Percentiles rank a stretch among this genome's conserved stretches.
phyloP scores from a whole-genome alignment of 2,888 invertebrate genomes.

The Cyclophora albipunctata region DNA sequence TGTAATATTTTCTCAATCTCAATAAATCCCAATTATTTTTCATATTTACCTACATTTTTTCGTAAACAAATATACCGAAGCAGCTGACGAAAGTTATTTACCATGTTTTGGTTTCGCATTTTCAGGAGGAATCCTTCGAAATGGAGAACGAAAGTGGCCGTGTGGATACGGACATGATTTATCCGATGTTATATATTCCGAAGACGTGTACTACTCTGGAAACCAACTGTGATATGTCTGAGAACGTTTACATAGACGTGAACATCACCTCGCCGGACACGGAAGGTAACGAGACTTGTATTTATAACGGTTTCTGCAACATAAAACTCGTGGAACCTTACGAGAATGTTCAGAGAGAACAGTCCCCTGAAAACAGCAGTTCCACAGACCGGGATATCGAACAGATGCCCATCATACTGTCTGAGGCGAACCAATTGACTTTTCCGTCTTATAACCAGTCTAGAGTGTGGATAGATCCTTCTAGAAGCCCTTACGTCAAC shows the following conservation, averaged over 20 bases:
- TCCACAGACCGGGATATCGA: slow-evolving; percentile 12
- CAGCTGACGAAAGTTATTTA: slow-evolving; percentile 3
- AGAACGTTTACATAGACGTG: slow-evolving; percentile 50
- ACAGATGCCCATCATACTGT: slow-evolving; percentile 29
- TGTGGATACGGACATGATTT: slow-evolving; percentile 29
- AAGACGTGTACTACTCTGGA: slow-evolving; percentile 48
- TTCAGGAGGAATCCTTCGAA: slow-evolving; percentile 26
- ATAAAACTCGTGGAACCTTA: slow-evolving; percentile 47
- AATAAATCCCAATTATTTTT: slow-evolving; percentile 26
- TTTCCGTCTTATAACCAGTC: slow-evolving; percentile 38
- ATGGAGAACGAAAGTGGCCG: slow-evolving; percentile 37
- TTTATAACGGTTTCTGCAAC: slow-evolving; percentile 55
- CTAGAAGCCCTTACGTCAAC: slow-evolving; percentile 53
- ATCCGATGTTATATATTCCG: slow-evolving; percentile 52
- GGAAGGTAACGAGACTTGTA: slow-evolving; percentile 42
- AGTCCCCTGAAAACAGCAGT: slow-evolving; percentile 4
- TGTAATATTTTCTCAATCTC: slow-evolving; percentile 30
- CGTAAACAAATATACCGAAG: slow-evolving; percentile 9
- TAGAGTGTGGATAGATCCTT: slow-evolving; percentile 60
- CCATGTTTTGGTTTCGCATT: slow-evolving; percentile 25
- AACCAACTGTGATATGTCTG: slow-evolving; percentile 40
- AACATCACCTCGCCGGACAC: slow-evolving; percentile 47
- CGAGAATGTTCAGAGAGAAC: slow-evolving; percentile 21
- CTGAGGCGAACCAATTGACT: slow-evolving; percentile 30
- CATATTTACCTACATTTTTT: slow-evolving; percentile 39